Evolutionary conservation across 2,797 vertebrate genomes (phyloP).

Genomic region (Gila robusta): DNA sequence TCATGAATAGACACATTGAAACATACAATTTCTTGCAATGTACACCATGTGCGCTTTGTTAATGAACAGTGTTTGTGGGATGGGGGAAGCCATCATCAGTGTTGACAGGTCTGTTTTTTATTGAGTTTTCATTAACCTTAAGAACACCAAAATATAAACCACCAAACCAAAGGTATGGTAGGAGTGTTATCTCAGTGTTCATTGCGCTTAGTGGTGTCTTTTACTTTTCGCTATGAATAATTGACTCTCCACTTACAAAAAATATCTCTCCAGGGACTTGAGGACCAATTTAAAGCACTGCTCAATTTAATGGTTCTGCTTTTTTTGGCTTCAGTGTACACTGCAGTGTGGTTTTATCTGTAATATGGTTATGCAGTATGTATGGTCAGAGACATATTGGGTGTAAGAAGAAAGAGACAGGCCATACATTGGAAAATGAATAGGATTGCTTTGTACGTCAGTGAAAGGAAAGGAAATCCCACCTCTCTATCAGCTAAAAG

Average conservation of each 20-base stretch:
- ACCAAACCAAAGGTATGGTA: not conserved
- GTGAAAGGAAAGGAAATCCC: not conserved
- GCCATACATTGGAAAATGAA: not conserved
- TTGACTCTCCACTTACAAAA: constrained; percentile 37
- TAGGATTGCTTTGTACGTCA: not conserved
- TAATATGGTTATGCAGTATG: not conserved
- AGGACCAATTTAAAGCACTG: constrained; percentile 21
- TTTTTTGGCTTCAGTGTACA: constrained; percentile 14
- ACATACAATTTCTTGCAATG: not conserved
- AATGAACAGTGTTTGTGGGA: not conserved
- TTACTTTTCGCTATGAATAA: constrained; percentile 35
- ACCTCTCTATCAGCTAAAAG: not conserved
- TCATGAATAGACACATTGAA: not conserved
- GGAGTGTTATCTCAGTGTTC: not conserved
- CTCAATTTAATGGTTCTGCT: not conserved
- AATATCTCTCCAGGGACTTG: constrained; percentile 36
- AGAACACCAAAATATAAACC: not conserved
- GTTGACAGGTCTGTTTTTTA: not conserved
- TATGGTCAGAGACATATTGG: constrained; percentile 6
- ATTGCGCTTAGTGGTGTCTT: constrained; percentile 15
- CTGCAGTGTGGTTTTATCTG: not conserved
- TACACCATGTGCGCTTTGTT: not conserved
- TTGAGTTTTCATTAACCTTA: not conserved
- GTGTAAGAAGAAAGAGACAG: not conserved
- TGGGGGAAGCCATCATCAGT: not conserved